Base-by-base conservation (phyloP, 2,797 vertebrate species). In the Erethizon dorsatum region DNA sequence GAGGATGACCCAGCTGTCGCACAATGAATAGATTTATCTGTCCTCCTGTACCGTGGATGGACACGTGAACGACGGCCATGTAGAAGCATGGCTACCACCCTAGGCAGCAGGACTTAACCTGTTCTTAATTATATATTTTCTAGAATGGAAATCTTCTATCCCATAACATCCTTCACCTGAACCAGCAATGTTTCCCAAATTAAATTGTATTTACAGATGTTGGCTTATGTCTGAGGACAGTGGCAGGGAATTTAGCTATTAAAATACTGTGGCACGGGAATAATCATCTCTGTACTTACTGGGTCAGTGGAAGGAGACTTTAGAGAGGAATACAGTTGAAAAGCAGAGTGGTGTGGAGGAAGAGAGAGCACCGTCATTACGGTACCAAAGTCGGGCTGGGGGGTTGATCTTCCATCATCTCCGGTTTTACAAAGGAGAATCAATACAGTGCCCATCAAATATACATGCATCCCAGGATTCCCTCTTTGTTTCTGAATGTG, bases 391-490 rank as follows among this genome's bases (percentile, higher is more conserved):
- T 71, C 7, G n/a, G n/a, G n/a, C n/a, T n/a, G n/a, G n/a, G n/a
- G n/a, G n/a, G n/a, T n/a, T n/a, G n/a, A n/a, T n/a, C n/a, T n/a
- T n/a, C n/a, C 50, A 54, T 77, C 56, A 33, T 45, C 37, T 88
- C 41, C 18, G 26, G 5, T 33, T n/a, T n/a, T n/a, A 50, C 0
- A 24, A n/a, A 80, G 45, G 47, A 83, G 54, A 18, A 14, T 9
- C 20, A 57, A 6, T 20, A 2, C 2, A 0, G 7, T 45, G 22
- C 7, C 2, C 1, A 26, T 11, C 4, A 73, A 20, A 56, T 11
- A 33, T n/a, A 5, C 1, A 26, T n/a, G 0, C 4, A n/a, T 11
- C 9, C 13, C 37, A 20, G 7, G 2, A 1, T 2, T 6, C 75
- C 9, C 18, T 61, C 63, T 71, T 54, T 52, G 52, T 9, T 80